These are phyloP conservation scores for Cantharis rustica DNA, from an alignment of 2,888 invertebrate genomes.

Conservation along the genomic window DNA sequence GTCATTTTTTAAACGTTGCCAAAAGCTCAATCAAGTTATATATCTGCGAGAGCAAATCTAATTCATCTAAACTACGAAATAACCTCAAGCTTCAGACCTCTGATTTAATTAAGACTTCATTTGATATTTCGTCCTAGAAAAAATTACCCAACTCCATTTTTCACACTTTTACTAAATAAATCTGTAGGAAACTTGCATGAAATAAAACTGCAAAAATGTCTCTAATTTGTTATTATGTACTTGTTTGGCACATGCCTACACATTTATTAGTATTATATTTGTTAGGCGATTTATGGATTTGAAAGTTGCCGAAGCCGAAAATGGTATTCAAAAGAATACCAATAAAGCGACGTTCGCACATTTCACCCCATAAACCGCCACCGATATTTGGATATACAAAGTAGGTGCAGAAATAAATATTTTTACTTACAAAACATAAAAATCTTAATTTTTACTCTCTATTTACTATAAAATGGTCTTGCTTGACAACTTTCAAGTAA, in stretches of 20 bases:
- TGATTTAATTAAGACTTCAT: too few relatives aligned
- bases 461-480: neutral
- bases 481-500: neutral
- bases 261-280: conserved; percentile 9
- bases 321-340: neutral
- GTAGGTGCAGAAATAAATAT: conserved; percentile 16
- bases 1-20: too few relatives aligned
- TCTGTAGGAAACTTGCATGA: neutral
- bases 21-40: too few relatives aligned
- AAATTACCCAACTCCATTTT: too few relatives aligned
- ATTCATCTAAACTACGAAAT: too few relatives aligned
- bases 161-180: too few relatives aligned
- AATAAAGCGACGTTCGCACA: neutral
- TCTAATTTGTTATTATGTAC: conserved; percentile 7
- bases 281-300: neutral
- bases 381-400: conserved; percentile 4
- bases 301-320: neutral
- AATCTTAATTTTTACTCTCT: neutral
- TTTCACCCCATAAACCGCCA: neutral
- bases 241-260: conserved; percentile 20
- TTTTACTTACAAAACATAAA: conserved; percentile 1
- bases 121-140: too few relatives aligned
- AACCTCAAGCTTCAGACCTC: too few relatives aligned
- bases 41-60: too few relatives aligned
- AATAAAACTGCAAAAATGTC: neutral